Base-by-base conservation (phyloP, 2,113 vertebrate genomes). In the Trochalopteron elliotii region DNA sequence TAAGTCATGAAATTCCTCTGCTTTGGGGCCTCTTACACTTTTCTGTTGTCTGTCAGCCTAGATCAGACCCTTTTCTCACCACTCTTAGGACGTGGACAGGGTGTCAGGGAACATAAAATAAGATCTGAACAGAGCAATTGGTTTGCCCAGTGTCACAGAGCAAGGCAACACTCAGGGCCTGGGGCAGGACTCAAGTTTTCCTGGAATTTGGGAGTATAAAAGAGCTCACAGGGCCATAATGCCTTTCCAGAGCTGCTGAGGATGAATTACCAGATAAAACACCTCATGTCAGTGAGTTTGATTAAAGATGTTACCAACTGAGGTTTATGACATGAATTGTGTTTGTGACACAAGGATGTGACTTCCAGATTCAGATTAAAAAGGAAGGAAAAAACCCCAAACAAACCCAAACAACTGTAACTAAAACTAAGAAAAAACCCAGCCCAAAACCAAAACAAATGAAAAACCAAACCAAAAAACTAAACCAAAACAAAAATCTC, bases 31-130 rank as follows among this genome's bases (percentile, higher is more conserved):
- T 59, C 55, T 61, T 16, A 1, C 0, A 22, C 37, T 31, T n/a
- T 28, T 25, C 27, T 57, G 25, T 27, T 37, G 22, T 63, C 39
- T 65, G 12, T 22, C 61, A 88, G 55, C 35, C 55, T 67, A 9
- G 57, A n/a, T 14, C 61, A 69, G 50, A 53, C 25, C 52, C 55
- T 82, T 11, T 50, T 24, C 9, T 33, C 44, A 11, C 33, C 33
- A 37, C n/a, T 22, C 28, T 35, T 4, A 22, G 55, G 28, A 35
- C 0, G 0, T 2, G 14, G 39, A 9, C 37, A 11, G 2, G 2
- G 37, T 50, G 17, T 37, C 21, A 81, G 56, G 8, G 2, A 8
- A 6, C 5, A 42, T 6, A 25, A 95, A 72, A 53, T 27, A 16
- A 91, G 5, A 67, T 28, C 9, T 85, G 27, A 69, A 50, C 30